Evolutionary conservation across 2,888 invertebrate species (phyloP).

Genomic region (Caenorhabditis wallacei): DNA sequence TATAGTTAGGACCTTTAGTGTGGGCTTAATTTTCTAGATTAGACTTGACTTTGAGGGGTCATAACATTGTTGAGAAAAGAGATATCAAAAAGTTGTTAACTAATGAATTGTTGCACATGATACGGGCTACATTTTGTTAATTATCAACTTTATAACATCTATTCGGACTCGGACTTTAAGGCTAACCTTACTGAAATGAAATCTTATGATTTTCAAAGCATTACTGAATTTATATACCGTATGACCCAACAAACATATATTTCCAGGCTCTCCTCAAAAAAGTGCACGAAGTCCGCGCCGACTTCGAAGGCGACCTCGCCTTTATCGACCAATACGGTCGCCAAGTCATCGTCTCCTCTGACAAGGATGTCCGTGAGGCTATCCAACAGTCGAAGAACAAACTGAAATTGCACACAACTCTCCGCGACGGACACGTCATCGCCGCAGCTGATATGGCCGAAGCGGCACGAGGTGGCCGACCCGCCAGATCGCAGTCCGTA

Average conservation of each 20-base stretch:
- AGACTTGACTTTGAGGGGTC: no score
- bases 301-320: conserved; percentile 81
- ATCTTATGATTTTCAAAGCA: no score
- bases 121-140: no score
- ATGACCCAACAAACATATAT: not conserved
- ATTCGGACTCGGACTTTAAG: no score
- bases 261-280: conserved; percentile 79
- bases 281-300: conserved; percentile 76
- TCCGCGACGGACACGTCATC: conserved; percentile 74
- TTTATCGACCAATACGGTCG: conserved; percentile 80
- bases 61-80: no score
- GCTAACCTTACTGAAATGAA: no score
- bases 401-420: conserved; percentile 77
- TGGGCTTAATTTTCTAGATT: no score
- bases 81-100: no score
- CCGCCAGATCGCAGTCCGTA: conserved; percentile 78
- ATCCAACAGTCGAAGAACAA: conserved; percentile 75
- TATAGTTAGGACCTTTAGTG: no score
- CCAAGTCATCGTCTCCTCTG: conserved; percentile 75
- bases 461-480: conserved; percentile 61
- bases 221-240: no score
- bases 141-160: no score
- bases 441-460: conserved; percentile 79
- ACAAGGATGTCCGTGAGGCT: conserved; percentile 78
- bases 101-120: no score